Evolutionary conservation across 2,797 vertebrate genomes (phyloP).

Genomic region (Adrianichthys oophorus): DNA sequence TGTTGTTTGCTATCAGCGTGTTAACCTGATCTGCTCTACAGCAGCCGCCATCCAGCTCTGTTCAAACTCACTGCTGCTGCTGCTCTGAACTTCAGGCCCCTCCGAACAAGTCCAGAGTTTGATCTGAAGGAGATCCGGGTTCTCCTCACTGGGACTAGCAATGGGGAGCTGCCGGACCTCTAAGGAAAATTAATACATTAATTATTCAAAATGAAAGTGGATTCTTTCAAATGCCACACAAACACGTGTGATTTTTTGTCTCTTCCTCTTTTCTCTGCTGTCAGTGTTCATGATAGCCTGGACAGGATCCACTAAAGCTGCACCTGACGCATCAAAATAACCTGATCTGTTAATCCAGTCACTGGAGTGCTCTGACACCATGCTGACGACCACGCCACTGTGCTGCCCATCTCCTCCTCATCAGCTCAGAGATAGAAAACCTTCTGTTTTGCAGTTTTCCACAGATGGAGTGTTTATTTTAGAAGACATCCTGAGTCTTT

Average conservation of each 20-base stretch:
- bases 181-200: slow-evolving; percentile 33
- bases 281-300: background rate
- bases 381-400: background rate
- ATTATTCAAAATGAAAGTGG: slow-evolving; percentile 15
- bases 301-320: slow-evolving; percentile 2
- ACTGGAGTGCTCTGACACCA: background rate
- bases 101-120: slow-evolving; percentile 11
- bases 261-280: background rate
- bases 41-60: too few relatives aligned
- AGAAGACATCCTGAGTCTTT: too few relatives aligned
- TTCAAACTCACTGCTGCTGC: slow-evolving; percentile 19
- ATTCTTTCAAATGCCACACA: slow-evolving; percentile 1
- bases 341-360: slow-evolving; percentile 42
- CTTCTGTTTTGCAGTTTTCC: too few relatives aligned
- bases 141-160: slow-evolving; percentile 36
- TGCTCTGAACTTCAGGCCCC: slow-evolving; percentile 38
- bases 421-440: too few relatives aligned
- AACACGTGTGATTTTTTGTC: background rate
- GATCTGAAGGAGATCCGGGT: slow-evolving; percentile 40
- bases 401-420: too few relatives aligned
- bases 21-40: background rate
- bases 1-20: background rate
- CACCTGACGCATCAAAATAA: slow-evolving; percentile 35
- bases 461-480: too few relatives aligned
- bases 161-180: slow-evolving; percentile 27